These are phyloP conservation scores for Seladonia tumulorum DNA, from an alignment of 2,888 invertebrate species.

Conservation along the genomic window DNA sequence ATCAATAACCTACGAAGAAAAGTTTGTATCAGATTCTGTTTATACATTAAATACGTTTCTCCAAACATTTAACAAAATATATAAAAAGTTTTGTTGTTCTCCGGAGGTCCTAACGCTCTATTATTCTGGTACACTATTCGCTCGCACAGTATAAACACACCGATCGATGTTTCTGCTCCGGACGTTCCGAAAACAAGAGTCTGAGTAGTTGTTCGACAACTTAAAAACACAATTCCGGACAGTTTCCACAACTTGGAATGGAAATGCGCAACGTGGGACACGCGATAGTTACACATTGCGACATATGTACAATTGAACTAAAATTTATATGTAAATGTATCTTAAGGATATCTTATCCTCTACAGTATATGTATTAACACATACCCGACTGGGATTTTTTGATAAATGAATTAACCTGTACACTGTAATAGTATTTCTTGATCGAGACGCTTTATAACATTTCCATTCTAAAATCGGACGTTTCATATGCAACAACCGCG, in stretches of 20 bases:
- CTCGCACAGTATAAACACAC: not conserved
- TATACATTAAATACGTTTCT: not conserved
- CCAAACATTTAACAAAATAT: not conserved
- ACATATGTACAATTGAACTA: not conserved
- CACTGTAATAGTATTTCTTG: no score
- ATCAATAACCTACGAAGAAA: not conserved
- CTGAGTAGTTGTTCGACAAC: not conserved
- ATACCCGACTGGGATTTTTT: no score
- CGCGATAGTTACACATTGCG: not conserved
- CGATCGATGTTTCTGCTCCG: not conserved
- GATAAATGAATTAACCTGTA: no score
- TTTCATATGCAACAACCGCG: no score
- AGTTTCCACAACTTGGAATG: not conserved
- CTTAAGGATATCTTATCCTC: no score
- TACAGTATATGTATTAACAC: no score
- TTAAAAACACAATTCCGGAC: slow-evolving; percentile 1
- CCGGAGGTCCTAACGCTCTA: not conserved
- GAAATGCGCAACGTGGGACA: not conserved
- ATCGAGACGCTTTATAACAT: no score
- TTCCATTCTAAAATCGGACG: no score
- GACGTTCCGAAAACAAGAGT: not conserved
- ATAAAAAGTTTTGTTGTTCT: not conserved
- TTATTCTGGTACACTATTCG: not conserved
- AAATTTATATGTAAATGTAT: not conserved
- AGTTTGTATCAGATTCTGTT: not conserved